Evolutionary conservation across 2,113 vertebrate species (phyloP).

Genomic region (Carollia perspicillata): DNA sequence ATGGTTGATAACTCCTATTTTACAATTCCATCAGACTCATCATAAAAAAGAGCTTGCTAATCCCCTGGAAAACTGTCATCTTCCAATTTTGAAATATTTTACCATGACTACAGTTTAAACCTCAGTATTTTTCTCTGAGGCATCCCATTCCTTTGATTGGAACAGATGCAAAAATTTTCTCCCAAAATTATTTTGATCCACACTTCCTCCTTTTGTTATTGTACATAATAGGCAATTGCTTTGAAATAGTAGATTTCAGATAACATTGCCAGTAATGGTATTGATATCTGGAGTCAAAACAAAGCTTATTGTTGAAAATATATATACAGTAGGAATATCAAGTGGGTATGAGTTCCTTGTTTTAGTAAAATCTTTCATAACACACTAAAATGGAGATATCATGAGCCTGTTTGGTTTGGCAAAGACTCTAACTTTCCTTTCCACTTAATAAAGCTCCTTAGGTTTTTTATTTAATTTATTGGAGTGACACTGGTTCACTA

Average conservation of each 20-base stretch:
- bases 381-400: neutral
- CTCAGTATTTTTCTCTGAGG: neutral
- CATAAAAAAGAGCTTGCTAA: neutral
- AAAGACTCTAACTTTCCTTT: slow-evolving; percentile 19
- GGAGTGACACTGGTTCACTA: too few species aligned
- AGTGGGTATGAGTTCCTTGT: neutral
- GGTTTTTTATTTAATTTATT: neutral
- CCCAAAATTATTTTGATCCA: neutral
- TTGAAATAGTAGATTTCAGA: slow-evolving; percentile 29
- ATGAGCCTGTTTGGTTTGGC: neutral
- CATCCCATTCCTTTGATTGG: neutral
- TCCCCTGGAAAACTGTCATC: neutral
- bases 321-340: neutral
- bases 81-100: slow-evolving; percentile 7
- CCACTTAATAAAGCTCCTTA: neutral
- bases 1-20: neutral
- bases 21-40: neutral
- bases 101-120: neutral
- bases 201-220: neutral
- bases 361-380: neutral
- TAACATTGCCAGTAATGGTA: neutral
- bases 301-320: neutral
- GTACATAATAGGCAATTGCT: neutral
- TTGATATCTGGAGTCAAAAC: neutral
- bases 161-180: neutral